These are phyloP conservation scores for Cordylochernes scorpioides DNA, from an alignment of 2,888 invertebrate genomes.

Conservation along the genomic window DNA sequence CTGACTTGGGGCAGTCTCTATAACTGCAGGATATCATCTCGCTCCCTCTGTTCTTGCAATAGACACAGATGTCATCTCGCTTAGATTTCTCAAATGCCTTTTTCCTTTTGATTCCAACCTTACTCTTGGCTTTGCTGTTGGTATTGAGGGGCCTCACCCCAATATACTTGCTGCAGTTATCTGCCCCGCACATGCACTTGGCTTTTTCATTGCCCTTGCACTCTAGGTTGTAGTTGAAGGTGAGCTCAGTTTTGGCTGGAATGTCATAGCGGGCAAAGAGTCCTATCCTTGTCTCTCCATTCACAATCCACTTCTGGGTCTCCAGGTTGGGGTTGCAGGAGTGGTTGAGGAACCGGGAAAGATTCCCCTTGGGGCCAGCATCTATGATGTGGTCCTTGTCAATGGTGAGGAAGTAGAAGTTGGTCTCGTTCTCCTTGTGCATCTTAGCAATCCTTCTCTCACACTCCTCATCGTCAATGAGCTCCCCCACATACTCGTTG, in stretches of 20 bases:
- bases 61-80: too few relatives aligned
- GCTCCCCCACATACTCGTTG: constrained; percentile 83
- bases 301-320: constrained; percentile 85
- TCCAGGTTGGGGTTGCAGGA: constrained; percentile 84
- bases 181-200: constrained; percentile 56
- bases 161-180: constrained; percentile 65
- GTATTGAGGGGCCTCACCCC: constrained; percentile 58
- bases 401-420: constrained; percentile 77
- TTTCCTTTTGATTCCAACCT: too few relatives aligned
- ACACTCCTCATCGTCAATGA: constrained; percentile 72
- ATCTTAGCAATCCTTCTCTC: constrained; percentile 46
- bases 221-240: constrained; percentile 80
- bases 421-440: constrained; percentile 56
- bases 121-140: too few relatives aligned
- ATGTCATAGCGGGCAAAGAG: constrained; percentile 59
- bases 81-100: too few relatives aligned
- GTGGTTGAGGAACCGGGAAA: constrained; percentile 62
- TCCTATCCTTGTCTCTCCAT: constrained; percentile 65
- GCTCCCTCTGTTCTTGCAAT: too few relatives aligned
- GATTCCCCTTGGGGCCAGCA: constrained; percentile 77
- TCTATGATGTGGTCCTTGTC: constrained; percentile 73
- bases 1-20: too few relatives aligned
- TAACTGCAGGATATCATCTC: too few relatives aligned
- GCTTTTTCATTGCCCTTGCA: constrained; percentile 47
- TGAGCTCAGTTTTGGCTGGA: constrained; percentile 50